These are phyloP conservation scores for Okapia johnstoni DNA, from an alignment of 2,113 vertebrate genomes.

Conservation along the genomic window DNA sequence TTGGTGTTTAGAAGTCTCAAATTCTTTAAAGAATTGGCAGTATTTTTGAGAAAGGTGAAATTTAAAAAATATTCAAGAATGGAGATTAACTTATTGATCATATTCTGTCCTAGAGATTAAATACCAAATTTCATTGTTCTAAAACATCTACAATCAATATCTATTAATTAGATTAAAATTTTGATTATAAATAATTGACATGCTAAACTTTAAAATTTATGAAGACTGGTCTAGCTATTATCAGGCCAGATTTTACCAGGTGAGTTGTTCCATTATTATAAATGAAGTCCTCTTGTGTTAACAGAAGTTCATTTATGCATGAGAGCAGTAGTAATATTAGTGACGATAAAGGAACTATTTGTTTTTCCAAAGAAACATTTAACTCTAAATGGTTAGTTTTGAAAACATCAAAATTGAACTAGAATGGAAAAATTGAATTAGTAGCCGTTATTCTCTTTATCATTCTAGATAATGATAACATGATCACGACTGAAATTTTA, in stretches of 20 bases:
- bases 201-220: background rate
- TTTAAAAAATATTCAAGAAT: background rate
- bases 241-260: background rate
- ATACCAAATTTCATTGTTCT: background rate
- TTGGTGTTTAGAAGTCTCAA: conserved; percentile 40
- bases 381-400: background rate
- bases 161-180: background rate
- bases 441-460: background rate
- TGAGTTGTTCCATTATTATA: background rate
- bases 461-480: background rate
- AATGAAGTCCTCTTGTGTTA: background rate
- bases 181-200: background rate
- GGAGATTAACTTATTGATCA: background rate
- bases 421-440: background rate
- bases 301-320: background rate
- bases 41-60: background rate
- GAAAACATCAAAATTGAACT: background rate
- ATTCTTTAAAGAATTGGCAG: background rate
- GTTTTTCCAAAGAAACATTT: background rate
- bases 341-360: background rate
- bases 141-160: background rate
- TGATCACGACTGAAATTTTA: background rate
- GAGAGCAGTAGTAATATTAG: background rate
- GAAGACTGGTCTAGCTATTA: background rate
- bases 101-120: background rate